Base-by-base conservation (phyloP, 2,888 invertebrate genomes). In the Spodoptera picta region DNA sequence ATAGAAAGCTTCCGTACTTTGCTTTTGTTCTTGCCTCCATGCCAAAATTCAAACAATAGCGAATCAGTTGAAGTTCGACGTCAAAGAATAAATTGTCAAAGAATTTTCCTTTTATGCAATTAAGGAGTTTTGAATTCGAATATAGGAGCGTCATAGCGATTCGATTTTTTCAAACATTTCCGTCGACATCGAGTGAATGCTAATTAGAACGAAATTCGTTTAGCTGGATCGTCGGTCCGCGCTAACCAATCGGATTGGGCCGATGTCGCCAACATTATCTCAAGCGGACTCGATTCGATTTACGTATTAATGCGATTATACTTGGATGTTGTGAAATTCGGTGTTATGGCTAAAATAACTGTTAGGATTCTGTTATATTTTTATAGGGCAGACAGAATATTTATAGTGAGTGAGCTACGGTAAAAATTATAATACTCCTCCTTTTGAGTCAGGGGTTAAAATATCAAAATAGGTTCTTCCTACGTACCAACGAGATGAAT, bases 191-290 rank as follows among this genome's bases (percentile, higher is more conserved):
- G 55, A 41, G 19, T 41, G 75, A 75, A 75, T 75, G 51, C 63
- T 77, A 75, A 77, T 75, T 74, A 67, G 58, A 56, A 53, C 59
- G 48, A 59, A 75, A 70, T 77, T 74, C 67, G 77, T 70, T 75
- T 70, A 75, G 67, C 60, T 51, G 59, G 49, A 51, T 67, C 63
- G 60, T 60, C 60, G 67, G 52, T 54, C 42, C 56, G 48, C 36
- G 46, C 56, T 64, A 64, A 64, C 75, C 56, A 67, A 70, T 63
- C 53, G 53, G 49, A 73, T 75, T 24, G 53, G 63, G 52, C 57
- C 52, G 52, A 58, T 73, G 73, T 65, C 58, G 55, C 51, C 47
- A 60, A 55, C 65, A 61, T 75, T 75, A 73, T 72, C 65, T 70
- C 65, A 65, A 65, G 54, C 58, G 55, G 19, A 58, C 46, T 61